phyloP scores from a whole-genome alignment of 1,140 invertebrate species.

The Choristoneura fumiferana region DNA sequence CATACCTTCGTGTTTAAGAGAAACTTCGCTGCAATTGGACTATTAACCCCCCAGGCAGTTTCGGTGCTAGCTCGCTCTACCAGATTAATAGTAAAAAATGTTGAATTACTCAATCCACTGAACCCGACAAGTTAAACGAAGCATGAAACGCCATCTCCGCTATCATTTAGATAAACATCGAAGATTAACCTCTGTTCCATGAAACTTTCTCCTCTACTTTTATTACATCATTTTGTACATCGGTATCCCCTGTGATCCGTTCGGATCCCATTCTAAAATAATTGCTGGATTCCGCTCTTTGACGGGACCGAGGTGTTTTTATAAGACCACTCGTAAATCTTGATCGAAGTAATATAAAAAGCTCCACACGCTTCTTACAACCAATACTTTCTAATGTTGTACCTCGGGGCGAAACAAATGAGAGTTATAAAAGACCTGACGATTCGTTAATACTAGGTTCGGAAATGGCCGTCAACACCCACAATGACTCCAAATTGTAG shows the following conservation, averaged over 20 bases:
- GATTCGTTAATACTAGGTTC: constrained; percentile 43
- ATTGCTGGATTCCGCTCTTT: constrained; percentile 42
- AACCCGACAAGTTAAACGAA: constrained; percentile 2
- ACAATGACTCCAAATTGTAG: constrained; percentile 19
- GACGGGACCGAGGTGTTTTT: constrained; percentile 29
- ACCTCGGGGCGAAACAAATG: constrained; percentile 64
- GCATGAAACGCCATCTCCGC: constrained; percentile 14
- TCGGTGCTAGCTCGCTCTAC: neutral
- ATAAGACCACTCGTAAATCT: constrained; percentile 62
- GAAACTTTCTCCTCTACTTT: constrained; percentile 30
- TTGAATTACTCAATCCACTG: neutral
- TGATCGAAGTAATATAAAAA: constrained; percentile 58
- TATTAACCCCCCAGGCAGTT: neutral
- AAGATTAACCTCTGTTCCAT: constrained; percentile 18
- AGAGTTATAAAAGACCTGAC: constrained; percentile 57
- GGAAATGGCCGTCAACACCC: constrained; percentile 27
- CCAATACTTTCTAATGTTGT: constrained; percentile 73
- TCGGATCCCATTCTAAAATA: constrained; percentile 55
- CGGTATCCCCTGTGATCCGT: constrained; percentile 34
- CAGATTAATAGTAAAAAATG: constrained; percentile 13
- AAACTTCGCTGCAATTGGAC: no score
- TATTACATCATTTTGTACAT: constrained; percentile 31
- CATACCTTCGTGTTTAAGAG: no score
- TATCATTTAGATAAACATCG: constrained; percentile 30
- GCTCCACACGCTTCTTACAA: constrained; percentile 40